Conservation (phyloP, 2,113 vertebrate genomes). For the Strix aluco region DNA sequence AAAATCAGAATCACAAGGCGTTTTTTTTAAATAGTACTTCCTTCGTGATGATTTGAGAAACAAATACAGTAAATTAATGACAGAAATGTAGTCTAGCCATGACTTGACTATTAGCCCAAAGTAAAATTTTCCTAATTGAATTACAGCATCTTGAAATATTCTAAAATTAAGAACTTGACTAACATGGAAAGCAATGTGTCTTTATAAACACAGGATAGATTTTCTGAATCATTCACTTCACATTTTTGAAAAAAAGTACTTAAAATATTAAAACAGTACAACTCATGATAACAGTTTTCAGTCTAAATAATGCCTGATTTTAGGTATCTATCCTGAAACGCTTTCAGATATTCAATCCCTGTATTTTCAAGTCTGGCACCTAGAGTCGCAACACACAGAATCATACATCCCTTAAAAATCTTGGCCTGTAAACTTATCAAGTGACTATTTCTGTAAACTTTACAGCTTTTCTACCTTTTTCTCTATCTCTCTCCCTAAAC, state of each 20-base stretch:
- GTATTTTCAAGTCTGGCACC: background rate
- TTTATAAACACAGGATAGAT: background rate
- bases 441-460: background rate
- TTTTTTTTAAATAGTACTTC: background rate
- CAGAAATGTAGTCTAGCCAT: conserved; percentile 28
- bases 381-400: background rate
- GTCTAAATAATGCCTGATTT: background rate
- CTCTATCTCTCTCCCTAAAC: rapidly evolving
- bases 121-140: background rate
- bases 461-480: background rate
- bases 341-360: background rate
- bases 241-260: background rate
- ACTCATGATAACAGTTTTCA: background rate
- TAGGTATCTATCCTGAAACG: background rate
- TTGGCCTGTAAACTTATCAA: background rate
- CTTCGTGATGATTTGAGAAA: conserved; percentile 28
- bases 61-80: conserved; percentile 21
- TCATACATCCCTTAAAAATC: background rate
- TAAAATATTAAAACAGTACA: background rate
- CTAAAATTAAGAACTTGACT: conserved; percentile 23
- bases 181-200: background rate
- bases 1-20: conserved; percentile 21
- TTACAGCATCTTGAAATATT: conserved; percentile 9
- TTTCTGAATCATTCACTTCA: background rate
- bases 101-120: background rate